These are phyloP conservation scores for Gymnosoma rotundatum DNA, from an alignment of 2,888 invertebrate species.

Conservation along the genomic window DNA sequence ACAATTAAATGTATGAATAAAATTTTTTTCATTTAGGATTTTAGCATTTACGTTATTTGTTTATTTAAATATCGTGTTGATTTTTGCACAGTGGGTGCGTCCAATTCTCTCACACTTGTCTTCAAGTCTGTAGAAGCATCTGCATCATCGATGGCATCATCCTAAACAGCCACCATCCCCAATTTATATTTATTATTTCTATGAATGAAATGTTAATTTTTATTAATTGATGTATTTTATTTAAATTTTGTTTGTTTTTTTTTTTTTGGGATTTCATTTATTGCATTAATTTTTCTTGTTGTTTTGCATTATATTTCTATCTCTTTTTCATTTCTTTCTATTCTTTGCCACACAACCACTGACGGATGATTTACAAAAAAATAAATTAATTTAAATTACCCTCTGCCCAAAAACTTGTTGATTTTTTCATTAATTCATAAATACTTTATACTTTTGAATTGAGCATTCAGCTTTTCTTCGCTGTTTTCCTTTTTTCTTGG, in stretches of 20 bases:
- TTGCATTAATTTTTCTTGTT: conserved; percentile 14
- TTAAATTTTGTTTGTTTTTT: conserved; percentile 43
- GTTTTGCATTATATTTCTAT: conserved; percentile 15
- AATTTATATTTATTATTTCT: conserved; percentile 35
- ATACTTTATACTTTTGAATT: conserved; percentile 64
- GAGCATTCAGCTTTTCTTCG: conserved; percentile 18
- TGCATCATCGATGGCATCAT: conserved; percentile 8
- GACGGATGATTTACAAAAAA: conserved; percentile 61
- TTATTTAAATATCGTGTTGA: neutral
- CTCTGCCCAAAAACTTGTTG: conserved; percentile 73
- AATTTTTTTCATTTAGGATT: too few relatives aligned
- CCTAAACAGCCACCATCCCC: conserved; percentile 29
- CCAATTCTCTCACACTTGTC: neutral
- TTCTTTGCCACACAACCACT: conserved; percentile 58
- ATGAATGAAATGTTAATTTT: conserved; percentile 65
- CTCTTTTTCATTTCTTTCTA: neutral
- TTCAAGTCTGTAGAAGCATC: conserved; percentile 5
- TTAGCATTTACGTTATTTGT: neutral
- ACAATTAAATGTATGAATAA: neutral
- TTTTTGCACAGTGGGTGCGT: conserved; percentile 60
- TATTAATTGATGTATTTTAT: conserved; percentile 68
- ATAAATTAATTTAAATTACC: conserved; percentile 51
- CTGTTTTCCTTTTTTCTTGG: neutral
- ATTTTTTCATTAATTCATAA: conserved; percentile 79
- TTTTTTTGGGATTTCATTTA: neutral